phyloP scores from a whole-genome alignment of 2,888 invertebrate species.

The Tipula confusa region DNA sequence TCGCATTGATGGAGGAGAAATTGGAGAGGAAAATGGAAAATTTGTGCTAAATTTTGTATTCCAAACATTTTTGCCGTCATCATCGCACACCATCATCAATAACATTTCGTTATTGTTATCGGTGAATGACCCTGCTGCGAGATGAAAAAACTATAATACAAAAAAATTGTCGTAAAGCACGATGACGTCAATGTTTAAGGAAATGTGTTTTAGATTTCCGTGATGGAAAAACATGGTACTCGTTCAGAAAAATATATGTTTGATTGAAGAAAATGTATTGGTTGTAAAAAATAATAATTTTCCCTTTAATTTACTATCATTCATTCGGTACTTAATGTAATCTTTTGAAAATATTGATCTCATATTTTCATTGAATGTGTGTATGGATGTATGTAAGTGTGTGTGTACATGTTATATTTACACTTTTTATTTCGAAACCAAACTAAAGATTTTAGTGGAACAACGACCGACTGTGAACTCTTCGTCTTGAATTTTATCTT shows the following conservation, averaged over 20 bases:
- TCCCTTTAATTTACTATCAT: not conserved
- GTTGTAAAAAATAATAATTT: not conserved
- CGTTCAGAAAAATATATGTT: not conserved
- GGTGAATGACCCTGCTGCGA: not conserved
- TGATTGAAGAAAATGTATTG: too few relatives aligned
- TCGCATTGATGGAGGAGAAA: not conserved
- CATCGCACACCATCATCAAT: not conserved
- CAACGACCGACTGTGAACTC: constrained; percentile 12
- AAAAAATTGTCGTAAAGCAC: not conserved
- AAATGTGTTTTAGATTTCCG: not conserved
- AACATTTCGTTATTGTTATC: not conserved
- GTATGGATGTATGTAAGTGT: not conserved
- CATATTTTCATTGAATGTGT: not conserved
- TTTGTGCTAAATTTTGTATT: not conserved
- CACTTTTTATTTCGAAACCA: not conserved
- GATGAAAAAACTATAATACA: not conserved
- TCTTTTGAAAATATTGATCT: not conserved
- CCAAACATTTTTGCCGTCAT: not conserved
- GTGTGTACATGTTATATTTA: not conserved
- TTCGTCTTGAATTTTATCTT: not conserved
- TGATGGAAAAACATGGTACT: not conserved
- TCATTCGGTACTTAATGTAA: not conserved
- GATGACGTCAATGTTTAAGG: not conserved
- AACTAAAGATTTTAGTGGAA: not conserved
- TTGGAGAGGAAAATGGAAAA: not conserved